Conservation (phyloP, 2,888 invertebrate species). For the Scotopteryx bipunctaria region DNA sequence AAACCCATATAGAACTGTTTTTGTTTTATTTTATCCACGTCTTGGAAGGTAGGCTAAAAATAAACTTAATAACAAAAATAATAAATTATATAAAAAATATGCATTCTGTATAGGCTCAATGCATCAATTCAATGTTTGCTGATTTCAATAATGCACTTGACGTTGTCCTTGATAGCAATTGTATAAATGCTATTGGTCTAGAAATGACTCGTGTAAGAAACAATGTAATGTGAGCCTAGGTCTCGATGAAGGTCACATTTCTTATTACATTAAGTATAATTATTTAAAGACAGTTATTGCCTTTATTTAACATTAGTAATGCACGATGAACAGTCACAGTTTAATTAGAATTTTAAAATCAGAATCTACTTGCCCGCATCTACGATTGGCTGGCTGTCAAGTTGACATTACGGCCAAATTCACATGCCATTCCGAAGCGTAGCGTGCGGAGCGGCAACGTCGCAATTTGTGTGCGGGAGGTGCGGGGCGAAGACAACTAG, state of each 20-base stretch:
- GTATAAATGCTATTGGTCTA: slow-evolving; percentile 21
- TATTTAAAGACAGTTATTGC: too few relatives aligned
- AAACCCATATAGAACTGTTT: too few relatives aligned
- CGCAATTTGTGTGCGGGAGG: slow-evolving; percentile 50
- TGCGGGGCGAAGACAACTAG: slow-evolving; percentile 56
- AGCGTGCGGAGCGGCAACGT: slow-evolving; percentile 69
- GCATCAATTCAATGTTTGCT: neutral
- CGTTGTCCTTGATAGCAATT: slow-evolving; percentile 28
- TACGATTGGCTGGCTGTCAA: slow-evolving; percentile 46
- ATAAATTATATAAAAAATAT: too few relatives aligned
- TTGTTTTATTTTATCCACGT: too few relatives aligned
- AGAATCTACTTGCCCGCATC: slow-evolving; percentile 29
- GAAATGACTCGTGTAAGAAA: slow-evolving; percentile 22
- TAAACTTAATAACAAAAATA: too few relatives aligned
- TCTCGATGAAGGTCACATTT: slow-evolving; percentile 43
- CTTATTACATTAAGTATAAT: too few relatives aligned
- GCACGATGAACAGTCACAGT: neutral
- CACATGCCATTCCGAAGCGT: slow-evolving; percentile 50
- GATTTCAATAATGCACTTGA: slow-evolving; percentile 15
- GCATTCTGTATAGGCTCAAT: neutral
- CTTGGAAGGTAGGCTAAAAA: too few relatives aligned
- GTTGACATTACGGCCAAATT: slow-evolving; percentile 60
- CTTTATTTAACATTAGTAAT: slow-evolving; percentile 29
- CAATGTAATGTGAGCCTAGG: slow-evolving; percentile 17
- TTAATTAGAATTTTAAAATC: slow-evolving; percentile 19